Evolutionary conservation across 1,140 invertebrate genomes (phyloP), one percentile per base, ranked within the genome.

Genomic region (Drosophila athabasca): DNA sequence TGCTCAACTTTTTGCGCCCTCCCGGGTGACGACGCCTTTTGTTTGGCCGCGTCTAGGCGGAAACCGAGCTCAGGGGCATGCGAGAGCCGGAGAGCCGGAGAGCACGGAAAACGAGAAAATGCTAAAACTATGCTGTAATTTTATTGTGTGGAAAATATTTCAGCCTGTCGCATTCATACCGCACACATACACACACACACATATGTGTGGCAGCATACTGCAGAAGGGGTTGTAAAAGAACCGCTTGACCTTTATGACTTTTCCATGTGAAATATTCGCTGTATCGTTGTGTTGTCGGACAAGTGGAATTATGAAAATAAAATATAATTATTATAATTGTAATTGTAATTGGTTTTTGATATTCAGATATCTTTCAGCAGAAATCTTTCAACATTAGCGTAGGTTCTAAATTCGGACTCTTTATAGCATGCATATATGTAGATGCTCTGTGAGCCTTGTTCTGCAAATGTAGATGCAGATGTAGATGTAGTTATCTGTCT

Each of bases 111-210:
- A 2, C 7, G 8, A 43, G 43, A 2, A 7, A 11, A 41, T 8
- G 13, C 62, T 51, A 59, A 66, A 80, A 62, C 72, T 71, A 61
- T 64, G 61, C 65, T 69, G 71, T 76, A 72, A 80, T 76, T 80
- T 82, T 77, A 80, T 81, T 81, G 62, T 77, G 74, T 68, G 77
- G 55, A 61, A 79, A 79, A 79, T 69, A 65, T 61, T 78, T 29
- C 39, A 24, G 43, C 57, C 49, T 62, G 50, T 73, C 58, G 51
- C 68, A 73, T 72, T 72, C 68, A 71, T 15, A 39, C 31, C 31
- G 6, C 29, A 45, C 35, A 48, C 31, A 43, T 46, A 61, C 52
- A 31, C 8, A 31, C 0, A 8, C 17, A 19, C 1, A 19, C 17
- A 19, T 1, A 19, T 19, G 31, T 0, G 31, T 2, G 3, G 8